phyloP scores from a whole-genome alignment of 1,140 invertebrate genomes.

The Lysiphlebus fabarum region DNA sequence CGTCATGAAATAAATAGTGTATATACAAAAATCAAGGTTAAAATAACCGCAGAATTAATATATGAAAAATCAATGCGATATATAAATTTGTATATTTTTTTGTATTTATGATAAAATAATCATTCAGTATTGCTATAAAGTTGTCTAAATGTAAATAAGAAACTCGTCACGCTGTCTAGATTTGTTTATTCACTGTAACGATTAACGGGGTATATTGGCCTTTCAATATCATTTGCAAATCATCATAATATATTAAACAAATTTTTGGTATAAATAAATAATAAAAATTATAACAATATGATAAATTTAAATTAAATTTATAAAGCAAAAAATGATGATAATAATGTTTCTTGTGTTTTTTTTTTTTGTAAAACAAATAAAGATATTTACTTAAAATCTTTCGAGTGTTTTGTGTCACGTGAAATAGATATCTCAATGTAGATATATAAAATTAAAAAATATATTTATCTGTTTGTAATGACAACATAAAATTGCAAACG shows the following conservation, averaged over 20 bases:
- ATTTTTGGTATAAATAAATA: neutral
- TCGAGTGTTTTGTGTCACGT: too few relatives aligned
- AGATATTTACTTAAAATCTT: too few relatives aligned
- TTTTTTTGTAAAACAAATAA: too few relatives aligned
- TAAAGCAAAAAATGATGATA: too few relatives aligned
- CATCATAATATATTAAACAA: slow-evolving; percentile 5
- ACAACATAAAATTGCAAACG: too few relatives aligned
- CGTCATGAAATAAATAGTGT: slow-evolving; percentile 5
- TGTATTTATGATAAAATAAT: neutral
- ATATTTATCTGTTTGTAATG: too few relatives aligned
- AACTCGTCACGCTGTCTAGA: slow-evolving; percentile 12
- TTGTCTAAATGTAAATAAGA: slow-evolving; percentile 6
- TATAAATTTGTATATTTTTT: neutral
- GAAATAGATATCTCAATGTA: too few relatives aligned
- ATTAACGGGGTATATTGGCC: slow-evolving; percentile 9
- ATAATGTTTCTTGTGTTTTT: too few relatives aligned
- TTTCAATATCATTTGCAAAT: neutral
- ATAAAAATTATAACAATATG: too few relatives aligned
- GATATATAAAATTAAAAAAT: too few relatives aligned
- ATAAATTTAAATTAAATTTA: too few relatives aligned
- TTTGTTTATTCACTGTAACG: neutral
- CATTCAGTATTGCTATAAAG: neutral
- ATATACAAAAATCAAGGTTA: slow-evolving; percentile 10
- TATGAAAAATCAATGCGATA: neutral
- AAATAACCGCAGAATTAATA: neutral